Evolutionary conservation across 2,113 vertebrate genomes (phyloP), one percentile per base, ranked within the genome.

Genomic region (Halichoeres trimaculatus): DNA sequence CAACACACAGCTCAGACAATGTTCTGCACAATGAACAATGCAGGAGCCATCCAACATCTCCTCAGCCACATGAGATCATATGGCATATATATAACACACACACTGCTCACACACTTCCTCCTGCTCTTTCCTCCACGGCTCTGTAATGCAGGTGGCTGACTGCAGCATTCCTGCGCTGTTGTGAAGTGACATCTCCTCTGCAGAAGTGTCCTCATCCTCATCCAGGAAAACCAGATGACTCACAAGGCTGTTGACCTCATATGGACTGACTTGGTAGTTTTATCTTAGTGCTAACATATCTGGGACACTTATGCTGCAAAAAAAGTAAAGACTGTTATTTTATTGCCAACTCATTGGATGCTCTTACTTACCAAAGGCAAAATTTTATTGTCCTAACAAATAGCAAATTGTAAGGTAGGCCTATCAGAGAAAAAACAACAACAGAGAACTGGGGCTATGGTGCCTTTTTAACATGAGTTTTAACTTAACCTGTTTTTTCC

Each of bases 181-280:
- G 89, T 88, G 88, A 87, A 88, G 86, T 90, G 90, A 92, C 87
- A 91, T 91, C 89, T 91, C 86, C 82, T 85, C 85, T 76, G 62
- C 23, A 65, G 59, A 78, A 79, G 77, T 70, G 78, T 83, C 86
- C 87, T 83, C 83, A 71, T 76, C 74, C 71, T 66, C 62, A 70
- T 83, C 78, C 87, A 85, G 87, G 81, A 90, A 88, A 80, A 74
- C 63, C 60, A 69, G 40, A 86, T 87, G 88, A 88, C 70, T 90
- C 88, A 87, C 20, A 8, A 38, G 55, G 14, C 60, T 72, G 70
- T 84, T 81, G 68, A 80, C 62, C 53, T 54, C 48, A 66, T 35
- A 57, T 74, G 83, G 85, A 70, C 81, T 30, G 51, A 34, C 53
- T 5, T 70, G 45, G 54, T 22, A 6, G n/a, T 62, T 85, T 36